Conservation (phyloP, 2,888 invertebrate genomes). For the Lasioglossum lativentre region DNA sequence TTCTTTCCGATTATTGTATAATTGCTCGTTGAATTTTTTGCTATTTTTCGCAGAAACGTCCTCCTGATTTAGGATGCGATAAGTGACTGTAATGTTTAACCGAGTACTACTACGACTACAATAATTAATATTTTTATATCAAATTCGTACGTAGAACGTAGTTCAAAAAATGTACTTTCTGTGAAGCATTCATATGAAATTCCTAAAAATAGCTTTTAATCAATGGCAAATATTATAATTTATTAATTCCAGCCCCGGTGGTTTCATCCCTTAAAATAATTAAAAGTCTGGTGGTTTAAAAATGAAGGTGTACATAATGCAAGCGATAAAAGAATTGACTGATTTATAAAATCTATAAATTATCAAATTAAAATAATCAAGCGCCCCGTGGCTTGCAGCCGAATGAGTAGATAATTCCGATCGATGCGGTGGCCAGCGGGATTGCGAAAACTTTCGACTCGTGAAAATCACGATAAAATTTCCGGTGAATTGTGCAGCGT, state of each 20-base stretch:
- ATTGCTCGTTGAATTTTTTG: no score
- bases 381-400: not conserved
- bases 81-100: no score
- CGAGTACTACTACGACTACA: no score
- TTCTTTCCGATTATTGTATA: not conserved
- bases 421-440: not conserved
- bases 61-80: not conserved
- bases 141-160: not conserved
- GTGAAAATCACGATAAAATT: conserved; percentile 15
- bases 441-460: not conserved
- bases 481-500: not conserved
- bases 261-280: not conserved
- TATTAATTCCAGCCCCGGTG: no score
- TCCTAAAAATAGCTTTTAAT: not conserved
- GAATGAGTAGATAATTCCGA: not conserved
- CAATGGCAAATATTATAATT: no score
- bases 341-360: no score
- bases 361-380: not conserved
- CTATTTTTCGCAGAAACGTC: not conserved
- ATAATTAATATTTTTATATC: no score
- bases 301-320: not conserved
- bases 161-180: not conserved
- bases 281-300: not conserved
- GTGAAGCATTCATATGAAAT: not conserved
- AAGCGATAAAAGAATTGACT: not conserved